A percentile compares a stretch with the other conserved stretches of the same genome.
These are phyloP conservation scores for Alligator mississippiensis DNA, from an alignment of 2,113 vertebrate species.

Conservation along the genomic window DNA sequence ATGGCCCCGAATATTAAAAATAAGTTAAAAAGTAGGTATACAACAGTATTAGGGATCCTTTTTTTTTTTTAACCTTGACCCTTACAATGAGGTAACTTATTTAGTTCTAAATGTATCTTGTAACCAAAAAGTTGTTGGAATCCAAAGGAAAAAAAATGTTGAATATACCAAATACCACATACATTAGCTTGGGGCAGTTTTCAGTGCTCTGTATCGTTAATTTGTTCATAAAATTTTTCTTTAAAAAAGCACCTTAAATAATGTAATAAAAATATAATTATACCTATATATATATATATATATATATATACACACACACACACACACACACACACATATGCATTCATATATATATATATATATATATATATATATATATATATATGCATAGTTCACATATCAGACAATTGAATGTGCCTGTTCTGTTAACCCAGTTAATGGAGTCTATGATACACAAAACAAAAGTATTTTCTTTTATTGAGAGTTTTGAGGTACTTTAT, in stretches of 20 bases:
- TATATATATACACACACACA: too few relatives aligned
- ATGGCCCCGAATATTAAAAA: not conserved
- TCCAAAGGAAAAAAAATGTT: not conserved
- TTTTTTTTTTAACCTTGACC: not conserved
- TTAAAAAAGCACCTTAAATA: slow-evolving; percentile 79
- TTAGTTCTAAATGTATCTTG: not conserved
- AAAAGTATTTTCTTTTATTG: slow-evolving; percentile 44
- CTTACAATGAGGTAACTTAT: slow-evolving; percentile 4
- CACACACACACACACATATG: too few relatives aligned
- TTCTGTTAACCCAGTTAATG: slow-evolving; percentile 63
- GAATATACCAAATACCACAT: slow-evolving; percentile 17
- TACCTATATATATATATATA: slow-evolving; percentile 59
- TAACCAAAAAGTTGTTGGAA: not conserved
- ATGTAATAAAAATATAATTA: slow-evolving; percentile 67
- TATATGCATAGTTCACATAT: slow-evolving; percentile 70
- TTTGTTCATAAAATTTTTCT: slow-evolving; percentile 58
- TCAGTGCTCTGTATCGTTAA: slow-evolving; percentile 52
- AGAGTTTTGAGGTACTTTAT: slow-evolving; percentile 69
- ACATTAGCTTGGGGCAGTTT: slow-evolving; percentile 44
- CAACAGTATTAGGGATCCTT: not conserved
- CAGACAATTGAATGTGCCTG: slow-evolving; percentile 82
- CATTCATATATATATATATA: too few relatives aligned
- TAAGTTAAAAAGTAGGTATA: not conserved
- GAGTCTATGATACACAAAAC: slow-evolving; percentile 43
- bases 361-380: slow-evolving; percentile 47